These are phyloP conservation scores for Paramormyrops hopkinsi DNA, from an alignment of 2,797 vertebrate genomes.

Conservation along the genomic window DNA sequence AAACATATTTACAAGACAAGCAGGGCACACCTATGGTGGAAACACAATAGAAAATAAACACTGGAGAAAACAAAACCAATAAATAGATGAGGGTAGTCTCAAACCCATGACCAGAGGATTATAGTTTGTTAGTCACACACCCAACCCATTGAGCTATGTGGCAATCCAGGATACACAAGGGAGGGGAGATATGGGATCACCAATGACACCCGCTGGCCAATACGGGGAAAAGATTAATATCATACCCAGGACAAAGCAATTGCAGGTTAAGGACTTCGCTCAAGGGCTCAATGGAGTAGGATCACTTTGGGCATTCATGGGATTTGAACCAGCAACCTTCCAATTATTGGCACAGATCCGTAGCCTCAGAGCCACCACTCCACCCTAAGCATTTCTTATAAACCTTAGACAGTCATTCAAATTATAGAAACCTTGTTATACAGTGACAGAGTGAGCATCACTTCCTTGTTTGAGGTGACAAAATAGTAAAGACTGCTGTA, in stretches of 20 bases:
- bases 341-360: neutral
- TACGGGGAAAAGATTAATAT: neutral
- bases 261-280: neutral
- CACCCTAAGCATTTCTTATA: neutral
- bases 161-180: accelerated
- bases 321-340: neutral
- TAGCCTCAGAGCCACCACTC: neutral
- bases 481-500: neutral
- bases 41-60: no score
- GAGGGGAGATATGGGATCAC: neutral
- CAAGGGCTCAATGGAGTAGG: neutral
- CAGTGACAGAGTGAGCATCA: neutral
- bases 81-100: neutral
- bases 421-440: neutral
- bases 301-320: neutral
- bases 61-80: no score
- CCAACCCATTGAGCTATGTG: neutral
- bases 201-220: neutral
- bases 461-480: neutral
- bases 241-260: neutral
- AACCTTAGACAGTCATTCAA: neutral
- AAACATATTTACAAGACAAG: no score
- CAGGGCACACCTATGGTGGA: no score
- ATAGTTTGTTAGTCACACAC: neutral
- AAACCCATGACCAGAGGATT: neutral